Conservation (phyloP, 2,888 invertebrate genomes). For the Microplitis deprimator region DNA sequence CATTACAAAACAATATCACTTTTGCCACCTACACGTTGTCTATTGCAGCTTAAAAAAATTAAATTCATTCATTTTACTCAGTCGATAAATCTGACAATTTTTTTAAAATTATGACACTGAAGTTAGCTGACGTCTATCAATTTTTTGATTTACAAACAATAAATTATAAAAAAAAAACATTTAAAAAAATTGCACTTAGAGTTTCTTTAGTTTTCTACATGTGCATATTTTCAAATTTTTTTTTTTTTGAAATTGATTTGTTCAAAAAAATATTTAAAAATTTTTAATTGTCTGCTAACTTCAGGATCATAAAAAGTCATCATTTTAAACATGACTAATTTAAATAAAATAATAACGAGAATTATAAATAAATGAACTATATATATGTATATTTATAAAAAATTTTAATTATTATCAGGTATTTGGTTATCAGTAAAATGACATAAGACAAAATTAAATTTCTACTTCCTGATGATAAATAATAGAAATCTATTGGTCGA, state of each 20-base stretch:
- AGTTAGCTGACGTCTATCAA: too few relatives aligned
- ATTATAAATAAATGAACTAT: not conserved
- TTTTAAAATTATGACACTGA: too few relatives aligned
- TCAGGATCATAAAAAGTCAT: too few relatives aligned
- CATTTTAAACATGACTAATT: not conserved
- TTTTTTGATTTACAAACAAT: too few relatives aligned
- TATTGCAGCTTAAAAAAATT: not conserved
- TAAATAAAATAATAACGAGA: not conserved
- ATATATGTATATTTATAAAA: not conserved
- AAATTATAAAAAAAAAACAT: too few relatives aligned
- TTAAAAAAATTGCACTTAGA: too few relatives aligned
- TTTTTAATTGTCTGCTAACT: too few relatives aligned
- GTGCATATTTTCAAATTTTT: too few relatives aligned
- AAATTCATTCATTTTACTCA: not conserved
- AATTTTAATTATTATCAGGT: not conserved
- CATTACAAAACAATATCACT: not conserved
- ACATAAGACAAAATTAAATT: not conserved
- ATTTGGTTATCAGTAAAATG: not conserved
- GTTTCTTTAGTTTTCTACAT: too few relatives aligned
- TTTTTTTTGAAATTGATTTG: too few relatives aligned
- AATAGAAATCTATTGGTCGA: too few relatives aligned
- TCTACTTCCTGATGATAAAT: not conserved
- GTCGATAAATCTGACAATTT: not conserved
- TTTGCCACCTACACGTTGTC: not conserved
- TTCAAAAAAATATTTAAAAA: too few relatives aligned